A percentile compares a stretch with the other conserved stretches of the same genome.
Evolutionary conservation across 2,113 vertebrate species (phyloP).

Genomic region (Melanerpes formicivorus): DNA sequence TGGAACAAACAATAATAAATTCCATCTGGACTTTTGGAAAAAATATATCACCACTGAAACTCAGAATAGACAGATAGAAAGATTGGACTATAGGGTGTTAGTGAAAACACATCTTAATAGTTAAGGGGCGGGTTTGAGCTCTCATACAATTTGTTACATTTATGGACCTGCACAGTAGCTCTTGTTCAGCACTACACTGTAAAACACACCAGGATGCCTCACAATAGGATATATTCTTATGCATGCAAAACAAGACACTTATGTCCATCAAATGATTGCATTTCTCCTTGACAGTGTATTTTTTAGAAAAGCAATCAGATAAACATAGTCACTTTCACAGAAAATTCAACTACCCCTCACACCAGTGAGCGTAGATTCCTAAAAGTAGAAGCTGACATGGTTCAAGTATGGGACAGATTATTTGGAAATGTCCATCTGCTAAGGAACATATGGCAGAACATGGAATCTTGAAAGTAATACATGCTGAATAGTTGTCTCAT

Average conservation of each 20-base stretch:
- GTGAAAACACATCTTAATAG: conserved; percentile 23
- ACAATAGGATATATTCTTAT: neutral
- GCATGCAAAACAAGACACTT: neutral
- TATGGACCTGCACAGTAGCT: conserved; percentile 1
- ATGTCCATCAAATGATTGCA: neutral
- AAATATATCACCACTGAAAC: conserved; percentile 19
- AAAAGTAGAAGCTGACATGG: neutral
- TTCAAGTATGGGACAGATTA: neutral
- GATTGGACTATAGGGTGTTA: neutral
- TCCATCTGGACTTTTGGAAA: conserved; percentile 68
- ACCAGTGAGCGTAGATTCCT: neutral
- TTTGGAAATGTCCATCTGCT: neutral
- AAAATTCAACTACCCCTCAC: neutral
- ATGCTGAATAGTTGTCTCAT: neutral
- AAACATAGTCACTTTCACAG: neutral
- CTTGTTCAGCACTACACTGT: neutral
- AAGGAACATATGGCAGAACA: neutral
- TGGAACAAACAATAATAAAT: conserved; percentile 53
- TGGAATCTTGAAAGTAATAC: neutral
- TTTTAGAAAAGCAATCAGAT: neutral
- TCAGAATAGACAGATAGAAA: conserved; percentile 32
- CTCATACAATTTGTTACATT: neutral
- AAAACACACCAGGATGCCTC: neutral
- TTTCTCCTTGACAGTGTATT: neutral
- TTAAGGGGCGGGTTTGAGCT: neutral